These are phyloP conservation scores for Tricholaema leucomelas DNA, from an alignment of 2,113 vertebrate species.

Conservation along the genomic window DNA sequence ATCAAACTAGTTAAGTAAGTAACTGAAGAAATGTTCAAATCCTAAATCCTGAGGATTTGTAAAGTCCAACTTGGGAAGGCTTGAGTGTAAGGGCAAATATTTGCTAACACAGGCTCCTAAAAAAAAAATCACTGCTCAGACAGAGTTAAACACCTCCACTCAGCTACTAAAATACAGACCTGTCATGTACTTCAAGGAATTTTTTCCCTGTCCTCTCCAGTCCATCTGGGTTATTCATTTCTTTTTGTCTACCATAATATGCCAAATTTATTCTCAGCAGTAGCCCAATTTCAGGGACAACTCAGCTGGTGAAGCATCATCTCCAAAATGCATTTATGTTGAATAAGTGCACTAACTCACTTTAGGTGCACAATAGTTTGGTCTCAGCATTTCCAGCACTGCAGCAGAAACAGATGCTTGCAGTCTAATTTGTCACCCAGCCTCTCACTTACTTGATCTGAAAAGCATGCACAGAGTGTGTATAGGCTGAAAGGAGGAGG, in stretches of 20 bases:
- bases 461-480: conserved; percentile 10
- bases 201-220: not conserved
- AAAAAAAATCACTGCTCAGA: not conserved
- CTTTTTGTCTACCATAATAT: not conserved
- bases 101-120: not conserved
- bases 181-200: not conserved
- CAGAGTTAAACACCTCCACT: not conserved
- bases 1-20: not conserved
- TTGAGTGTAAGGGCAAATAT: not conserved
- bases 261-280: not conserved
- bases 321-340: not conserved
- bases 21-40: not conserved
- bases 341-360: not conserved
- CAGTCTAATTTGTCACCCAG: conserved; percentile 32
- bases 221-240: not conserved
- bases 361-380: conserved; percentile 21
- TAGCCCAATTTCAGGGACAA: conserved; percentile 3
- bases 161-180: not conserved
- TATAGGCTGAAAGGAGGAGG: not conserved
- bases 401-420: conserved; percentile 56
- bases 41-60: not conserved
- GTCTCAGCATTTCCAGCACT: conserved; percentile 1
- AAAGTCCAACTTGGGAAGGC: not conserved
- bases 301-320: not conserved
- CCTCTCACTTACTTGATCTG: conserved; percentile 38